Base-by-base conservation (phyloP, 2,113 vertebrate species). In the Rhea pennata region DNA sequence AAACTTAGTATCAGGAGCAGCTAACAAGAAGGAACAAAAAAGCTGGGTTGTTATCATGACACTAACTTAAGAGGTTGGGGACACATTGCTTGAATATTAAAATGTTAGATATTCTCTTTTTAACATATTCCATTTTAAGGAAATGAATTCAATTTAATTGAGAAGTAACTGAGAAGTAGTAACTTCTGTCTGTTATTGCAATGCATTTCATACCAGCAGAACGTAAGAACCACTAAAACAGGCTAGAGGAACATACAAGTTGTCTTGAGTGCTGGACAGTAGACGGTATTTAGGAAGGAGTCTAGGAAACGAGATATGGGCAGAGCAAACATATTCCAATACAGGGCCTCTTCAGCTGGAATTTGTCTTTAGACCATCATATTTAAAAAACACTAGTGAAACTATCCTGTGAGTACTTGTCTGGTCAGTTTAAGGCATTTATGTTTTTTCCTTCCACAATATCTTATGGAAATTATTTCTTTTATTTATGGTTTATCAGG, bases 271-370 rank as follows among this genome's bases (percentile, higher is more conserved):
- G 20, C 0, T 9, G 58, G 40, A 4, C 56, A 4, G 14, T 20
- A 2, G 0, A 12, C 20, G 26, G 3, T 58, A 8, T 87, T 75
- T 67, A 71, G 39, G 39, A 61, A 58, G 36, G 10, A 31, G 10
- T 12, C 42, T 24, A 4, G 67, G 87, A 64, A 54, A 0, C 2
- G 24, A 29, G 4, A 36, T 17, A 2, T 15, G 6, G 10, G 5
- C 39, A 62, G 22, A 65, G 24, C 10, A 53, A 23, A 51, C 12
- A 2, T 29, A 13, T 72, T 75, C 7, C 24, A 64, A 11, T 29
- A 14, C 10, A 29, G 3, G 2, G 9, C 40, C 67, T 64, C 20
- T 64, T 36, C 21, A 42, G 31, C 42, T 50, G 17, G 15, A 64
- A 65, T 78, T 58, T 42, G 20, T 44, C 51, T 51, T 44, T 29